Conservation (phyloP, 2,113 vertebrate species). For the Nymphicus hollandicus region DNA sequence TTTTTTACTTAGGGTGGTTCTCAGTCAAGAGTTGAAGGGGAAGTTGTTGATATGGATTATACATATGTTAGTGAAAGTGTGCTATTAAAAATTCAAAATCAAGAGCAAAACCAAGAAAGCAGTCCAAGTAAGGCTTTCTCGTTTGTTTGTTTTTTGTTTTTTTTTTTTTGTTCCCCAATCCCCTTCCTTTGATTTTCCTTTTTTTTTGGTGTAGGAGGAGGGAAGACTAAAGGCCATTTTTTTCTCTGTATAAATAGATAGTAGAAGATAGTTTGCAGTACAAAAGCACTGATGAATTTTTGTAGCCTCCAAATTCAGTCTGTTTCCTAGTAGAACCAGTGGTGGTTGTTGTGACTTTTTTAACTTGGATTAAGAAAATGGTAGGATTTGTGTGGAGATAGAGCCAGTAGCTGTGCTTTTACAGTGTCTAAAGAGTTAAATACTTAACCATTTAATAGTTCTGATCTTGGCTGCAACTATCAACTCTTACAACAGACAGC, state of each 20-base stretch:
- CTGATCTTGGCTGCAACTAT: background rate
- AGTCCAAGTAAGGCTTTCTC: constrained; percentile 63
- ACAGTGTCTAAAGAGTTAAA: background rate
- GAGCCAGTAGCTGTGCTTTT: background rate
- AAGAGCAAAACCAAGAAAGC: constrained; percentile 52
- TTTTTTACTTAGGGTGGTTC: constrained; percentile 50
- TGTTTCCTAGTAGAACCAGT: background rate
- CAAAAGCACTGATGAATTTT: background rate
- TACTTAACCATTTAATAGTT: background rate
- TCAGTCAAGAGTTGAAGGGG: constrained; percentile 66
- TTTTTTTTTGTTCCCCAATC: background rate
- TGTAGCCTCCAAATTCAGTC: background rate
- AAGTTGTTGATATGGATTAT: constrained; percentile 84
- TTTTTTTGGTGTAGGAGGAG: background rate
- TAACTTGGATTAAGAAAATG: background rate
- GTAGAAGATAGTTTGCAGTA: background rate
- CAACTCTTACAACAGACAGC: background rate
- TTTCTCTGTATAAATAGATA: background rate
- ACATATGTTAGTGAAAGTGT: constrained; percentile 90
- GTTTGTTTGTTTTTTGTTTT: background rate
- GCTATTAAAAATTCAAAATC: constrained; percentile 74
- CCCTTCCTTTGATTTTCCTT: background rate
- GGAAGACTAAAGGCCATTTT: background rate
- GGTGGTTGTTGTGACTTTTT: background rate
- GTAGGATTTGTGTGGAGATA: background rate